Evolutionary conservation across 2,888 invertebrate species (phyloP).

Genomic region (Scaeva pyrastri): DNA sequence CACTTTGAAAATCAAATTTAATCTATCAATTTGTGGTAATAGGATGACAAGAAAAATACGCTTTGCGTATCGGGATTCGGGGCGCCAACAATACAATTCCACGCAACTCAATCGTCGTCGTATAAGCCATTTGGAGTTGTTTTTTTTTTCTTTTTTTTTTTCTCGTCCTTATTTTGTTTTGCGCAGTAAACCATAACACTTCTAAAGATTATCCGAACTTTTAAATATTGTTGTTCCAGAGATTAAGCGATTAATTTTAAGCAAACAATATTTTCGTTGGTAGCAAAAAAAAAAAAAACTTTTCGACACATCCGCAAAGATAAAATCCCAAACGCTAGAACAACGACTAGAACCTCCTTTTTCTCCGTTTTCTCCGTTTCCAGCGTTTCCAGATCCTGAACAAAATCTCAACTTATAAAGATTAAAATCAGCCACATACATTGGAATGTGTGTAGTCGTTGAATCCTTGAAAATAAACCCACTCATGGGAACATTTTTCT

Average conservation of each 20-base stretch:
- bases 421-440: constrained; percentile 35
- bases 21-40: background rate
- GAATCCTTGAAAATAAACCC: constrained; percentile 37
- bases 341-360: constrained; percentile 12
- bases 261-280: constrained; percentile 23
- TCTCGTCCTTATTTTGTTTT: too few species aligned
- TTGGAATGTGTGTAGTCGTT: constrained; percentile 9
- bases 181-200: constrained; percentile 21
- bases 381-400: background rate
- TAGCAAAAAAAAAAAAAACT: constrained; percentile 11
- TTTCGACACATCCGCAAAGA: constrained; percentile 24
- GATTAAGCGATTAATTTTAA: constrained; percentile 37
- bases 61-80: too few species aligned
- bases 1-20: background rate
- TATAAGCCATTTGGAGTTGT: background rate
- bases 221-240: constrained; percentile 33
- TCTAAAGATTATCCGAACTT: constrained; percentile 7
- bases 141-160: background rate
- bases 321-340: constrained; percentile 20
- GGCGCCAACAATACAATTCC: constrained; percentile 11
- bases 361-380: background rate
- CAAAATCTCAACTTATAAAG: constrained; percentile 42
- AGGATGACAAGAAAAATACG: too few species aligned
- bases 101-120: constrained; percentile 1
- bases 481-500: constrained; percentile 4